Evolutionary conservation across 1,140 invertebrate species (phyloP).

Genomic region (Helicoverpa armigera): DNA sequence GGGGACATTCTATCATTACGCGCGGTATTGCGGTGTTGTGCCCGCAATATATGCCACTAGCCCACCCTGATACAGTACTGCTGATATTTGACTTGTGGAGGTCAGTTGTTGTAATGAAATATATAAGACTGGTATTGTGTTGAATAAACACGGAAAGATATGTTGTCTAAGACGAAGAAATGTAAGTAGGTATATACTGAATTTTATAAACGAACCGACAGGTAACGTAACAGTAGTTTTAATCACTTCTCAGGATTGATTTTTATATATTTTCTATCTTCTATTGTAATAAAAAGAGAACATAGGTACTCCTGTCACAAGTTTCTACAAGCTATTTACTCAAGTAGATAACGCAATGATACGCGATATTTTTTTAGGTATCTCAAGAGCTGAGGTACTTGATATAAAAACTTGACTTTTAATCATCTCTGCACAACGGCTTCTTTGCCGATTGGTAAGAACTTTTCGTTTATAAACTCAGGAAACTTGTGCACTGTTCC

Average conservation of each 20-base stretch:
- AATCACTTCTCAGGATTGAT: too few relatives aligned
- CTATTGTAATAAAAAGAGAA: too few relatives aligned
- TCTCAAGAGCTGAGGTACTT: background rate
- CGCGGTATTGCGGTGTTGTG: constrained; percentile 48
- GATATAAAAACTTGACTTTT: constrained; percentile 1
- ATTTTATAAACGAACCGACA: too few relatives aligned
- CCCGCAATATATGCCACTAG: constrained; percentile 1
- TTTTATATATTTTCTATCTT: too few relatives aligned
- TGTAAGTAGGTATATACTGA: too few relatives aligned
- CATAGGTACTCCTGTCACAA: background rate
- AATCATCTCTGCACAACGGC: constrained; percentile 9
- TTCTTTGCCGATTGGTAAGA: constrained; percentile 14
- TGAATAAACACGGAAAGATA: too few relatives aligned
- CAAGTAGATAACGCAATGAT: too few relatives aligned
- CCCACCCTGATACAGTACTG: constrained; percentile 2
- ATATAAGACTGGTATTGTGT: too few relatives aligned
- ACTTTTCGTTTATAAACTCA: constrained; percentile 35
- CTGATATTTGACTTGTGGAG: background rate
- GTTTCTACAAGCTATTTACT: too few relatives aligned
- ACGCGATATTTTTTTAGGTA: too few relatives aligned
- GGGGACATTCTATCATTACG: constrained; percentile 50
- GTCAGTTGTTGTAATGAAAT: background rate
- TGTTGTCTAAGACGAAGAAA: too few relatives aligned
- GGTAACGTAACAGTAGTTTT: too few relatives aligned
- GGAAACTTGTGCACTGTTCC: constrained; percentile 7